Evolutionary conservation across 2,888 invertebrate species (phyloP).

Genomic region (Ptychoptera albimana): DNA sequence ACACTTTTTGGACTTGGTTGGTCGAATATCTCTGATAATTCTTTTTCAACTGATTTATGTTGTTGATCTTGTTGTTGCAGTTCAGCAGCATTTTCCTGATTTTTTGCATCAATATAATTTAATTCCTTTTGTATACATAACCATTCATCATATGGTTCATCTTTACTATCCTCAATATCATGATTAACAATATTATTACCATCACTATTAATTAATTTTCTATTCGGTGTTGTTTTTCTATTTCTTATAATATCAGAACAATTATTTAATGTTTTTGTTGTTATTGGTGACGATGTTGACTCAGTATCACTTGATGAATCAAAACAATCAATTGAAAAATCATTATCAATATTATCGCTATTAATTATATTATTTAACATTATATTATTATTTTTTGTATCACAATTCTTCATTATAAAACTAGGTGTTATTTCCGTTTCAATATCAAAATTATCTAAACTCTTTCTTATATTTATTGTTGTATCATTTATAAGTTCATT

Average conservation of each 20-base stretch:
- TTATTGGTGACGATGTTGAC: background rate
- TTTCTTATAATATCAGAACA: background rate
- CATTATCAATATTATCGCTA: constrained; percentile 4
- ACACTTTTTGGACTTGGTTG: constrained; percentile 18
- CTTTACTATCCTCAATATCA: constrained; percentile 11
- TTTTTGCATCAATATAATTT: constrained; percentile 28
- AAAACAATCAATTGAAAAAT: constrained; percentile 11
- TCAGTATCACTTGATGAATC: constrained; percentile 1
- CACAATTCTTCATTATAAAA: constrained; percentile 28
- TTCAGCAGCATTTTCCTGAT: constrained; percentile 2
- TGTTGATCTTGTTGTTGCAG: constrained; percentile 12
- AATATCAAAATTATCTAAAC: constrained; percentile 27
- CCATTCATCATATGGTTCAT: constrained; percentile 46
- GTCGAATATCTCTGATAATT: constrained; percentile 27
- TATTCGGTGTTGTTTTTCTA: constrained; percentile 10
- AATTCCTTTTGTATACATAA: constrained; percentile 49
- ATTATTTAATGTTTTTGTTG: background rate
- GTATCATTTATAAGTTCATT: too few species aligned
- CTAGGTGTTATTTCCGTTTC: constrained; percentile 30
- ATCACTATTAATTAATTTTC: too few species aligned
- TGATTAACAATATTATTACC: constrained; percentile 11
- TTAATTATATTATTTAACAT: background rate
- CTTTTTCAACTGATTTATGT: constrained; percentile 13
- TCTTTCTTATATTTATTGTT: constrained; percentile 15
- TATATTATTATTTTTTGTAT: background rate